Base-by-base conservation (phyloP, 1,140 invertebrate species). In the Samia ricini region DNA sequence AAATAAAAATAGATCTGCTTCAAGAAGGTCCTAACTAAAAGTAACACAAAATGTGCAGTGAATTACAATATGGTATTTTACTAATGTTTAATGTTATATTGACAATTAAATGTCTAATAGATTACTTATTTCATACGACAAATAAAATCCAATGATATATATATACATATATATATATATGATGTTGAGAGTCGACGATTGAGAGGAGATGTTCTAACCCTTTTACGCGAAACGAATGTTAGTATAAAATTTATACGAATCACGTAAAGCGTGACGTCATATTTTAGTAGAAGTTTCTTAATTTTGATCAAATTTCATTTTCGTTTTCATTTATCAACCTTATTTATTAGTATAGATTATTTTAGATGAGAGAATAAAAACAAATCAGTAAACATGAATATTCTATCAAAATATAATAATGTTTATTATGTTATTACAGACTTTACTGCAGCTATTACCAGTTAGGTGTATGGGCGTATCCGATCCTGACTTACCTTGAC, bases 401-500 rank as follows among this genome's bases (percentile, higher is more conserved):
- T 8, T 22, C 15, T 26, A 21, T 60, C 23, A 36, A 48, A 51
- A 63, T 57, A 60, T 15, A 56, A 82, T n/a, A n/a, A n/a, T n/a
- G n/a, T n/a, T n/a, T n/a, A n/a, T n/a, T n/a, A n/a, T n/a, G n/a
- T n/a, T n/a, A n/a, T 81, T 57, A 15, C 81, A 85, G 81, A 12
- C 15, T 79, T 0, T 52, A 79, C 15, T 26, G 56, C 21, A 74
- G 76, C 4, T 74, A 81, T 59, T 8, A 48, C 5, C 48, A 62
- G 4, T 55, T 54, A 1, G 79, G 77, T 0, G 1, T 69, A 4
- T 85, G 73, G 72, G 74, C 80, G 3, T 86, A 86, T 50, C 79
- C 77, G 0, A 36, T 86, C 1, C 12, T 84, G 0, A 55, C 59
- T 0, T 33, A 48, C 0, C 18, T 71, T 0, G 70, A 68, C 10